Evolutionary conservation across 2,113 vertebrate species (phyloP), one percentile per base, ranked within the genome.

Genomic region (Thamnophis sirtalis): DNA sequence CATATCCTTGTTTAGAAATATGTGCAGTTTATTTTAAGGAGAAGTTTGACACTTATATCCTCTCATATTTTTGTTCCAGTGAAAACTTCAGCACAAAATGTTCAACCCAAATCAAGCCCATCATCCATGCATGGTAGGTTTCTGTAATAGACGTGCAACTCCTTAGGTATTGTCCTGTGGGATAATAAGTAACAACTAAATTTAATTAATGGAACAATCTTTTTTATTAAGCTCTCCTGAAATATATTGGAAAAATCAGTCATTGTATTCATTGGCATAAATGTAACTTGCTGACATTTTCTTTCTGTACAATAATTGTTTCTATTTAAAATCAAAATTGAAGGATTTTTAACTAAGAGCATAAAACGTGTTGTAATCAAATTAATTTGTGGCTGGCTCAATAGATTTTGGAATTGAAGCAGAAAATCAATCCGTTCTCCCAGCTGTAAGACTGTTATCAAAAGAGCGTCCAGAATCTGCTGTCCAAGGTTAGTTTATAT

Each of bases 41-140:
- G 63, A 68, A 68, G 28, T 11, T 68, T 68, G 28, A 68, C 13
- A 5, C 24, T 85, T 68, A 24, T 48, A 49, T 1, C 56, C 80
- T 0, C 17, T 60, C 89, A 56, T 90, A 90, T 54, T 38, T 38
- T 48, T 88, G 10, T 97, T 97, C 92, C 95, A 99, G 98, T 97
- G 87, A 94, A 54, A n/a, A n/a, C 55, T 93, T 13, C 96, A 49
- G 86, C 95, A 9, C 96, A 97, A 9, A 98, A 96, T 88, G 92
- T 95, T 91, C 98, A 98, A 91, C 63, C 95, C 89, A 98, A 98
- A 95, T 48, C 94, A 93, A 43, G 86, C 86, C 63, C 58, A n/a
- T 93, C 96, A 49, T 89, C 95, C 4, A 26, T 95, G 73, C 93
- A 95, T 0, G 98, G 99, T 99, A 96, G 98, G 98, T 97, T 91